phyloP scores from a whole-genome alignment of 2,888 invertebrate species.

The Caenorhabditis afra region DNA sequence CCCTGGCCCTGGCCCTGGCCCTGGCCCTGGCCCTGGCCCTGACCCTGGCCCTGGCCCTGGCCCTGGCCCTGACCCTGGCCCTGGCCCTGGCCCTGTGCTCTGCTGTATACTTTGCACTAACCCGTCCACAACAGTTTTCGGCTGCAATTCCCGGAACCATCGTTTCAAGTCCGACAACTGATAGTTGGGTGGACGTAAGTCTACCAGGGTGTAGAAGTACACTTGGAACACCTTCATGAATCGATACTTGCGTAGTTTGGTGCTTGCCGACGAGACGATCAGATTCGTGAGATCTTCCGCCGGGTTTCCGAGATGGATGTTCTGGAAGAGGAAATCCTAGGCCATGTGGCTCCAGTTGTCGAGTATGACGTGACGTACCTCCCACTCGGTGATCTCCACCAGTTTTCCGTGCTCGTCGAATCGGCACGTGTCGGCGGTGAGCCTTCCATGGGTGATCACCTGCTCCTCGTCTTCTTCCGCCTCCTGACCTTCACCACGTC shows the following conservation, averaged over 20 bases:
- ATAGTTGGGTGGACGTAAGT: conserved; percentile 64
- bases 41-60: too few species aligned
- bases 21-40: too few species aligned
- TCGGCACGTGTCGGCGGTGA: conserved; percentile 48
- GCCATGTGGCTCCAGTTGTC: too few species aligned
- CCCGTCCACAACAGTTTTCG: conserved; percentile 63
- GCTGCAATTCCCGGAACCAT: conserved; percentile 56
- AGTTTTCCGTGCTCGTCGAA: conserved; percentile 56
- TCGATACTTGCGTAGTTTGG: conserved; percentile 18
- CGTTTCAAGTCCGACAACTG: conserved; percentile 64
- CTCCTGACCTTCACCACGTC: conserved; percentile 32
- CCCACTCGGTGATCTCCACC: conserved; percentile 66
- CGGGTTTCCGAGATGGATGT: conserved; percentile 66
- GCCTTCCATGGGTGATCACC: conserved; percentile 63
- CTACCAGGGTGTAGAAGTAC: conserved; percentile 71
- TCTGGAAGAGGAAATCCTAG: conserved; percentile 25
- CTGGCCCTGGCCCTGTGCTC: too few species aligned
- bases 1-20: too few species aligned
- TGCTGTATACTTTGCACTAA: conserved; percentile 37
- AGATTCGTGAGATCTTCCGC: conserved; percentile 63
- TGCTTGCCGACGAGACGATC: conserved; percentile 59
- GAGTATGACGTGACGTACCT: too few species aligned
- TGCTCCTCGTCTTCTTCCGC: conserved; percentile 19
- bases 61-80: too few species aligned
- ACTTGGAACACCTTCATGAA: conserved; percentile 64